Base-by-base conservation (phyloP, 2,888 invertebrate genomes). In the Trachelus iudaicus region DNA sequence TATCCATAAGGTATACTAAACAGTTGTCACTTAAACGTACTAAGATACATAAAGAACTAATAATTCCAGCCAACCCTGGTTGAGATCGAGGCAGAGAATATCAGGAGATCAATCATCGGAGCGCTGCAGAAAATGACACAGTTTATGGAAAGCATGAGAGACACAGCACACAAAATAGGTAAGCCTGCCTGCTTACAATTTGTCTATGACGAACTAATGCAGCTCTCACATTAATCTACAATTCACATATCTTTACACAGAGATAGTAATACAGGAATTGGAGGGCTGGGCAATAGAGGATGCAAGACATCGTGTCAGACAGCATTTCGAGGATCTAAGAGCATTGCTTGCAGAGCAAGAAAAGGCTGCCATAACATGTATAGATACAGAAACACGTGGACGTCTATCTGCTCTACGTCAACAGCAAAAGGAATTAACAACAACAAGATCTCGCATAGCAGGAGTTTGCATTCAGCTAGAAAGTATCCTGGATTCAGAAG, bases 401-500 rank as follows among this genome's bases (percentile, higher is more conserved):
- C 91, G 93, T 83, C 86, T 94, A 68, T 92, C 92, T 81, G 92
- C 92, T 79, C 84, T 94, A 33, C 88, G 92, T 80, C 93, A 93
- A 82, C 92, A 93, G 75, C 93, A 93, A 83, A 93, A 93, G 81
- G 93, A 94, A 83, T 90, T 94, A 83, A 92, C 92, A 1, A 89
- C 92, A 9, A 91, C 93, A 33, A 87, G 93, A 73, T 92, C 93
- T 4, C 92, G 92, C 85, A 92, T 92, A 12, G 93, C 93, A 1
- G 91, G 92, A n/a, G 92, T 93, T 33, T 93, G 93, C 83, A 92
- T 93, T n/a, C 93, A 93, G 79, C 93, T 93, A 86, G 93, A 93
- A 82, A 91, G 92, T 77, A 92, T 92, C 6, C 87, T 93, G 13
- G 92, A 93, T 79, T 93, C 93, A 81, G 94, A 94, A 84, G 93